phyloP scores from a whole-genome alignment of 2,888 invertebrate species.

The Zygaena filipendulae region DNA sequence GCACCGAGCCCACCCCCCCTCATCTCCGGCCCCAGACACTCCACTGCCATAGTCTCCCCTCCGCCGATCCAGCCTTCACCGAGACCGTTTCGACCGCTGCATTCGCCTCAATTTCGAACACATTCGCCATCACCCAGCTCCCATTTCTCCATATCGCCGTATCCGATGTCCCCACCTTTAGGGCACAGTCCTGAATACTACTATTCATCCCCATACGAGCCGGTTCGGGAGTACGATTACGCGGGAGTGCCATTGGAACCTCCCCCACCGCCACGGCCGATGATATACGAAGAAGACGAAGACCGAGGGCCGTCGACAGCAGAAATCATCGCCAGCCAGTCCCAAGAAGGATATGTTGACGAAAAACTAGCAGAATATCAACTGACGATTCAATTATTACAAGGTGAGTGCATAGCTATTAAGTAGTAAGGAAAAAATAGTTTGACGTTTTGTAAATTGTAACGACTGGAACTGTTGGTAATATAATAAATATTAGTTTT shows the following conservation, averaged over 20 bases:
- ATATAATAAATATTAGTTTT: no score
- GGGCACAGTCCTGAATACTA: constrained; percentile 71
- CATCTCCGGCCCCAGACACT: constrained; percentile 71
- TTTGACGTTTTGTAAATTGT: no score
- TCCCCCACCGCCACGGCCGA: constrained; percentile 76
- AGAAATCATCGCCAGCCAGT: constrained; percentile 92
- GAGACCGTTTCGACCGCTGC: constrained; percentile 57
- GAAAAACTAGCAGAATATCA: constrained; percentile 95
- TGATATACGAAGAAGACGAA: constrained; percentile 75
- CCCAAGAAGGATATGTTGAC: constrained; percentile 94
- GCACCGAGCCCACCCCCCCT: constrained; percentile 80
- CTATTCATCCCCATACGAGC: constrained; percentile 68
- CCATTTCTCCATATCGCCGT: constrained; percentile 61
- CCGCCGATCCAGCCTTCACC: constrained; percentile 68
- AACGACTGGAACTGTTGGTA: no score
- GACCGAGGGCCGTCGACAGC: constrained; percentile 88
- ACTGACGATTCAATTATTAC: constrained; percentile 88
- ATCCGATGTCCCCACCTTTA: constrained; percentile 66
- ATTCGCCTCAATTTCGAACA: constrained; percentile 55
- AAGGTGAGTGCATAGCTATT: no score
- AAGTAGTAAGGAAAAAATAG: no score
- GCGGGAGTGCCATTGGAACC: constrained; percentile 83
- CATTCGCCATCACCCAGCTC: constrained; percentile 60
- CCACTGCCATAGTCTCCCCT: constrained; percentile 63
- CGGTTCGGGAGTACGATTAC: constrained; percentile 73